These are phyloP conservation scores for Hypanus sabinus DNA, from an alignment of 2,113 vertebrate species.

Conservation along the genomic window DNA sequence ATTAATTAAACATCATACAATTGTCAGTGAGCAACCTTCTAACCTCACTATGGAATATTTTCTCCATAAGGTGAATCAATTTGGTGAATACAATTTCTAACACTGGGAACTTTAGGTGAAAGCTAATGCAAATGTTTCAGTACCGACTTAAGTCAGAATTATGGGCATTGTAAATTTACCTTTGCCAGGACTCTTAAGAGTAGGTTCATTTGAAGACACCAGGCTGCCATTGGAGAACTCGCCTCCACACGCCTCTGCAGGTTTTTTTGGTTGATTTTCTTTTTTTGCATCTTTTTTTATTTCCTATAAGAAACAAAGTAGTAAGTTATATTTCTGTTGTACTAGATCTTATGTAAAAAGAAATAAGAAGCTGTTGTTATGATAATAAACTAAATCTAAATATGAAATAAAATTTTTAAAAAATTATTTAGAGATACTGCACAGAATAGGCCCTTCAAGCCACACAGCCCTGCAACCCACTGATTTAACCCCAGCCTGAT, in stretches of 20 bases:
- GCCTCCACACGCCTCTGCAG: slow-evolving; percentile 64
- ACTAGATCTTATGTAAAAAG: background rate
- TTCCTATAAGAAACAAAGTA: slow-evolving; percentile 59
- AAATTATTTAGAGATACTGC: too few species aligned
- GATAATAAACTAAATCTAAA: background rate
- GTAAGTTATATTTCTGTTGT: background rate
- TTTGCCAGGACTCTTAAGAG: slow-evolving; percentile 76
- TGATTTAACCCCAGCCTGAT: too few species aligned
- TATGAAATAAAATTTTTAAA: too few species aligned
- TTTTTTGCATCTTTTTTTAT: slow-evolving; percentile 88
- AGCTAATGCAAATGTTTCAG: too few species aligned
- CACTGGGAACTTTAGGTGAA: too few species aligned
- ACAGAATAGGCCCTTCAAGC: too few species aligned
- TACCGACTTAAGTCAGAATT: background rate
- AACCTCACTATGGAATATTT: too few species aligned
- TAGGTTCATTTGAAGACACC: slow-evolving; percentile 74
- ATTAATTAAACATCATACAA: too few species aligned
- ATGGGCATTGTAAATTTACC: slow-evolving; percentile 55
- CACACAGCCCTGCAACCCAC: too few species aligned
- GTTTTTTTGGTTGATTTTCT: slow-evolving; percentile 64
- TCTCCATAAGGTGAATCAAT: too few species aligned
- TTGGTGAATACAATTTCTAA: too few species aligned
- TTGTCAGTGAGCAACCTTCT: too few species aligned
- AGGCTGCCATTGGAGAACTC: slow-evolving; percentile 79
- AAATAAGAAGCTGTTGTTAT: background rate